Evolutionary conservation across 2,888 invertebrate species (phyloP), one percentile per base, ranked within the genome.

Genomic region (Piscicola geometra): DNA sequence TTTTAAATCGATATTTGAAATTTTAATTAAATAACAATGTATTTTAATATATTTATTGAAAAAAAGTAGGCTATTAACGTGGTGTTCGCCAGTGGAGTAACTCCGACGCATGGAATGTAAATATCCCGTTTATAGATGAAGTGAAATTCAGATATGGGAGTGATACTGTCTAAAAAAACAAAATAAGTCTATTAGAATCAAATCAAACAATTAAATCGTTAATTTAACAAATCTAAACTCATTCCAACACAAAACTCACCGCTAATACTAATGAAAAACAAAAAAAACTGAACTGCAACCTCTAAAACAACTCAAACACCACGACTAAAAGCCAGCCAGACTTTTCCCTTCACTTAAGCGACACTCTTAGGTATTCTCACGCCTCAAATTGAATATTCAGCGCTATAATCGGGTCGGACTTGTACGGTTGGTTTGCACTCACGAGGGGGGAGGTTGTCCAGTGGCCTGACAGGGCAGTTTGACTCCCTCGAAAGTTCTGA

Each of bases 391-490:
- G n/a, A 56, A 56, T 25, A 56, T 56, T 25, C 28, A 60, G 28
- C 30, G 30, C 60, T 25, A 60, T 30, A 30, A 60, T 30, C 25
- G n/a, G n/a, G n/a, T n/a, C n/a, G 68, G 28, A 68, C 3, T 3
- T 28, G 28, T 5, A 33, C 33, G 30, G 3, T 5, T 68, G 68
- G 35, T 28, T 2, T 69, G 33, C 25, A 72, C 75, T 75, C 36
- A 75, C 75, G 70, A 60, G 36, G 70, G 70, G 9, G 33, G 28
- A n/a, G 75, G 75, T 30, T 52, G 36, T 15, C 70, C 75, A 12
- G 33, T 36, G 15, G 75, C 75, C 28, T n/a, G 50, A 36, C 75
- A 75, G 3, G 56, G 33, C 33, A 75, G 41, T 28, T 66, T 60
- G 36, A 75, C 56, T 32, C 35, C 36, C 60, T 75, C 75, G 50